Evolutionary conservation across 2,797 vertebrate genomes (phyloP).

Genomic region (Tadarida brasiliensis): DNA sequence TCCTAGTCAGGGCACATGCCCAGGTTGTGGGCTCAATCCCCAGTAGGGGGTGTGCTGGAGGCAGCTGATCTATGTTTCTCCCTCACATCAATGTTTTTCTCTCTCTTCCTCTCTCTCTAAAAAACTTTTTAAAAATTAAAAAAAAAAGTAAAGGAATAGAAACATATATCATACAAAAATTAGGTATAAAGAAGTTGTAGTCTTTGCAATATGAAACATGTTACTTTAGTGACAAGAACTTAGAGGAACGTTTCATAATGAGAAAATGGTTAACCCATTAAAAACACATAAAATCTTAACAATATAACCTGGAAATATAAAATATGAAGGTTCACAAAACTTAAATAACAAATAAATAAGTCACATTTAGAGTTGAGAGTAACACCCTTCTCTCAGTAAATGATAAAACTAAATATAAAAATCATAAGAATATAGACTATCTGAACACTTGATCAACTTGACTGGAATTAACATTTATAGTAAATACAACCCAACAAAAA

Average conservation of each 20-base stretch:
- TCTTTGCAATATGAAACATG: neutral
- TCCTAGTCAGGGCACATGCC: too few relatives aligned
- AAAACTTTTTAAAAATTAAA: neutral
- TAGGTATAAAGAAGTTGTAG: neutral
- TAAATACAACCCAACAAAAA: neutral
- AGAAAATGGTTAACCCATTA: neutral
- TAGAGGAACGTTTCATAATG: neutral
- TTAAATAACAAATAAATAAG: neutral
- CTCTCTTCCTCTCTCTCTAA: too few relatives aligned
- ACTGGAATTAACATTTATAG: neutral
- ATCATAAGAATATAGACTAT: neutral
- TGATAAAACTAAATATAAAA: slow-evolving; percentile 38
- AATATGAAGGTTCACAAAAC: neutral
- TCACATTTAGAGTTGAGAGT: neutral
- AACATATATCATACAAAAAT: neutral
- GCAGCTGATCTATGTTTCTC: too few relatives aligned
- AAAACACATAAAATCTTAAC: neutral
- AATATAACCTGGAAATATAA: neutral
- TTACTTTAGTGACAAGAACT: neutral
- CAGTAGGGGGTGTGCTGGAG: too few relatives aligned
- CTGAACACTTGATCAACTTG: neutral
- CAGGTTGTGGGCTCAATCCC: too few relatives aligned
- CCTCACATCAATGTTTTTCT: too few relatives aligned
- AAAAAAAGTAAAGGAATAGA: neutral
- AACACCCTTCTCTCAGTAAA: neutral